These are phyloP conservation scores for Malurus splendens DNA, from an alignment of 2,797 vertebrate genomes.

Conservation along the genomic window DNA sequence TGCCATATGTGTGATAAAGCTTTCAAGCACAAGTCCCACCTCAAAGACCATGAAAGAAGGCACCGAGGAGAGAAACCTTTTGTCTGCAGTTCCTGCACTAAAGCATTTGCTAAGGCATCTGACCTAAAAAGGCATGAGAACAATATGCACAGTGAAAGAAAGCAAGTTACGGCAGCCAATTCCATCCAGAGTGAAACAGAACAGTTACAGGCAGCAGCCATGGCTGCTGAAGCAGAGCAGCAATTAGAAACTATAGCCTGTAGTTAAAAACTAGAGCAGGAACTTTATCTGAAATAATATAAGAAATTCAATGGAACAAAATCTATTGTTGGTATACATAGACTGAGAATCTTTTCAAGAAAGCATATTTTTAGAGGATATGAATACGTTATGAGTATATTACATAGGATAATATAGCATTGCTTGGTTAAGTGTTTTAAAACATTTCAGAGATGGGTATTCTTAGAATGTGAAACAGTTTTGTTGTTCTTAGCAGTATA, in stretches of 20 bases:
- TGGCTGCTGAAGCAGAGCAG: constrained; percentile 94
- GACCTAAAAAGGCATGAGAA: constrained; percentile 97
- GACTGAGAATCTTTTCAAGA: constrained; percentile 13
- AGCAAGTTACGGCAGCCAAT: constrained; percentile 84
- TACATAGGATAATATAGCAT: constrained; percentile 15
- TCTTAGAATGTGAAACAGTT: constrained; percentile 39
- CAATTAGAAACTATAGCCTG: constrained; percentile 89
- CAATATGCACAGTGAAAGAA: constrained; percentile 96
- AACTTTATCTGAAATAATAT: background rate
- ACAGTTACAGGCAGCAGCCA: constrained; percentile 92
- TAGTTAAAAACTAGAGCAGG: constrained; percentile 60
- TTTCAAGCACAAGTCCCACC: constrained; percentile 98
- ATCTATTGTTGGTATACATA: background rate
- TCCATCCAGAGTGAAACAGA: constrained; percentile 93
- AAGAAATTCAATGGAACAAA: background rate
- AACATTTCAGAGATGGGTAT: constrained; percentile 35
- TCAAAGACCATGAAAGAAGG: constrained; percentile 96
- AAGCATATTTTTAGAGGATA: constrained; percentile 21
- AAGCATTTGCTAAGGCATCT: constrained; percentile 97
- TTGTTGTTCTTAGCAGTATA: background rate
- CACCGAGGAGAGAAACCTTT: constrained; percentile 96
- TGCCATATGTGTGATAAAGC: constrained; percentile 98
- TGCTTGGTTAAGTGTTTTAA: constrained; percentile 15
- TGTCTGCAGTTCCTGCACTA: constrained; percentile 94
- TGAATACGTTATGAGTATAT: background rate